Evolutionary conservation across 2,113 vertebrate species (phyloP).

Genomic region (Gymnobelideus leadbeateri): DNA sequence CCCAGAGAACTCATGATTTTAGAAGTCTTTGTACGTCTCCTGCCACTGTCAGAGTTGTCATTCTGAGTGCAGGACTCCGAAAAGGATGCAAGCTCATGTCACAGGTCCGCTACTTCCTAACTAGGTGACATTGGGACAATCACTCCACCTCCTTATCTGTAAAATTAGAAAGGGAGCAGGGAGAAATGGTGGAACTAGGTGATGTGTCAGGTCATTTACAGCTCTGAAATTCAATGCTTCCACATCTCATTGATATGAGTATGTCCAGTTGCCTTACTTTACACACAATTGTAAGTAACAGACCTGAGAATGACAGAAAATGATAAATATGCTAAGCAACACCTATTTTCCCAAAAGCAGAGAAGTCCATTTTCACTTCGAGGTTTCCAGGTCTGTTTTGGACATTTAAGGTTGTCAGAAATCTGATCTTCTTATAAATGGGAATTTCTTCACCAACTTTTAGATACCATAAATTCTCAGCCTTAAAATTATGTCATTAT

Average conservation of each 20-base stretch:
- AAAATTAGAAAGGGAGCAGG: background rate
- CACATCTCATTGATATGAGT: background rate
- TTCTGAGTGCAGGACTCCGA: background rate
- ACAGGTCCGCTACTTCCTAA: background rate
- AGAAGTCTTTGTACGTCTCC: background rate
- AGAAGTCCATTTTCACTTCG: background rate
- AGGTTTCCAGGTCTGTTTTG: conserved; percentile 5
- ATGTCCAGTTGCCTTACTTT: background rate
- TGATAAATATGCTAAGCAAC: background rate
- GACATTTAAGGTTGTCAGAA: background rate
- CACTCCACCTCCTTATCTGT: background rate
- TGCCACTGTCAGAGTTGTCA: background rate
- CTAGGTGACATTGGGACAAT: background rate
- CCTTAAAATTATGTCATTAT: background rate
- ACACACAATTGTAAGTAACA: background rate
- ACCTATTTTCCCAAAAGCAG: background rate
- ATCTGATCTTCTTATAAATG: conserved; percentile 16
- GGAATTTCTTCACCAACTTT: conserved; percentile 34
- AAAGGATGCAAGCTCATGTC: background rate
- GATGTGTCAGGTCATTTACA: background rate
- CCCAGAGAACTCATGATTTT: background rate
- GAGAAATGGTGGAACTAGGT: background rate
- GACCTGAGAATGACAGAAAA: background rate
- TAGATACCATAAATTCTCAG: background rate
- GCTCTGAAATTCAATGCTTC: background rate